Evolutionary conservation across 2,888 invertebrate species (phyloP).

Genomic region (Rhorus exstirpatorius): DNA sequence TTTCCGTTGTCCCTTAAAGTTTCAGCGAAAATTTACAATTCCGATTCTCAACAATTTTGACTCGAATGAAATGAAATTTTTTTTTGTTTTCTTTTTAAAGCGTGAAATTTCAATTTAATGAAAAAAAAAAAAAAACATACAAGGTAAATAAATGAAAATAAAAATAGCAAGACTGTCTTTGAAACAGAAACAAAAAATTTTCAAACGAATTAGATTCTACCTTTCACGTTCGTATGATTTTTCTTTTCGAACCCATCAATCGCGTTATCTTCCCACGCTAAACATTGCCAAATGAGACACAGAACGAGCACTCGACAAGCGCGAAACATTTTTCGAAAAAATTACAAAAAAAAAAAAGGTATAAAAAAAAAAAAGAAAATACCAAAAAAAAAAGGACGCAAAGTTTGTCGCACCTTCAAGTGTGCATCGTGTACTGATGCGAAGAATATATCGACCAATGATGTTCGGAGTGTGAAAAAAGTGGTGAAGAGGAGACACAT

Average conservation of each 20-base stretch:
- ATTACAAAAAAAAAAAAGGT: neutral
- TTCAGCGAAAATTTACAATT: neutral
- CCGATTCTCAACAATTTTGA: neutral
- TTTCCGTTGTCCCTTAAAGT: slow-evolving; percentile 63
- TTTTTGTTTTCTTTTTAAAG: no score
- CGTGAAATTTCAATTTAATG: no score
- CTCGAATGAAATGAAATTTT: no score
- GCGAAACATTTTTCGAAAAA: slow-evolving; percentile 8
- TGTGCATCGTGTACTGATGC: slow-evolving; percentile 31
- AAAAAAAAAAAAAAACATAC: no score
- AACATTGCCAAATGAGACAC: slow-evolving; percentile 15
- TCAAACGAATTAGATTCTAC: slow-evolving; percentile 13
- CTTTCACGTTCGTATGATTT: slow-evolving; percentile 7
- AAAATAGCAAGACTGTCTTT: no score
- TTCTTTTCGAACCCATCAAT: neutral
- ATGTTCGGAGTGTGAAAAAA: slow-evolving; percentile 46
- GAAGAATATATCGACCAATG: slow-evolving; percentile 43
- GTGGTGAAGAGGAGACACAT: slow-evolving; percentile 54
- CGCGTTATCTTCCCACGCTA: neutral
- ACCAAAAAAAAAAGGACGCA: neutral
- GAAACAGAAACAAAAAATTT: neutral
- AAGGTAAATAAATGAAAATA: no score
- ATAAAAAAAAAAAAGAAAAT: neutral
- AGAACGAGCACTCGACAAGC: neutral
- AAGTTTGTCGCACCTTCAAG: slow-evolving; percentile 44